Conservation (phyloP, 92 coral and sea anemone genomes). For the Zoanthus gigantus region DNA sequence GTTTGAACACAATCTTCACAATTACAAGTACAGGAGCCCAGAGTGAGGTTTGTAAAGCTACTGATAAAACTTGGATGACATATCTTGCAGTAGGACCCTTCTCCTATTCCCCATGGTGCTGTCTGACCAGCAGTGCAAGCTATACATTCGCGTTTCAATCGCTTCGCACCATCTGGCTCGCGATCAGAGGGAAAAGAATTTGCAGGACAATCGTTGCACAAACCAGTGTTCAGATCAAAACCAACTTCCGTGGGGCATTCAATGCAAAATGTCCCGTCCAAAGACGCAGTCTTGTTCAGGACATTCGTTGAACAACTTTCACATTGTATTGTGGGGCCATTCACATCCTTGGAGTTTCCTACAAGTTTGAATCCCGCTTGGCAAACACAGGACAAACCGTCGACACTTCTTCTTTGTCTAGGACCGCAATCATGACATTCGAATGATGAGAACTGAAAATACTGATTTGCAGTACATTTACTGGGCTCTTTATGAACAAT, state of each 20-base stretch:
- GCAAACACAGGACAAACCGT: slow-evolving; percentile 75
- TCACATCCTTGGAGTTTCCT: slow-evolving; percentile 23
- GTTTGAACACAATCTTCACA: slow-evolving; percentile 20
- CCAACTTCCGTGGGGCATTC: slow-evolving; percentile 70
- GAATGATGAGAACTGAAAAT: slow-evolving; percentile 79
- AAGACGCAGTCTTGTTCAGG: slow-evolving; percentile 71
- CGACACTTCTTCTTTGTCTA: slow-evolving; percentile 61
- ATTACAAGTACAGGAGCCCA: slow-evolving; percentile 47
- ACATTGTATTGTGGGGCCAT: slow-evolving; percentile 60
- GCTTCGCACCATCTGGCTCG: slow-evolving; percentile 47
- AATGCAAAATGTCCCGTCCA: slow-evolving; percentile 88
- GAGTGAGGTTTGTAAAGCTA: slow-evolving; percentile 26
- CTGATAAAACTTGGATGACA: slow-evolving; percentile 73
- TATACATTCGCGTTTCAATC: slow-evolving; percentile 58
- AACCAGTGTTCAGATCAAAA: slow-evolving; percentile 63
- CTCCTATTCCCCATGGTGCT: slow-evolving; percentile 48
- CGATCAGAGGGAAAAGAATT: slow-evolving; percentile 73
- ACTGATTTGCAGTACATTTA: slow-evolving; percentile 63
- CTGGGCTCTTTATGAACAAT: slow-evolving; percentile 69
- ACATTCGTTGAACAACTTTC: slow-evolving; percentile 52
- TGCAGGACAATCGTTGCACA: slow-evolving; percentile 69
- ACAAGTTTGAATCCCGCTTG: slow-evolving; percentile 69
- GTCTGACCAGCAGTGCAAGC: slow-evolving; percentile 68
- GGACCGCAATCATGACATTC: slow-evolving; percentile 69
- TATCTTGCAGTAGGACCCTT: slow-evolving; percentile 63